Percentiles rank a stretch among this genome's conserved stretches.
Evolutionary conservation across 2,113 vertebrate species (phyloP).

Genomic region (Nansenia antarctica): DNA sequence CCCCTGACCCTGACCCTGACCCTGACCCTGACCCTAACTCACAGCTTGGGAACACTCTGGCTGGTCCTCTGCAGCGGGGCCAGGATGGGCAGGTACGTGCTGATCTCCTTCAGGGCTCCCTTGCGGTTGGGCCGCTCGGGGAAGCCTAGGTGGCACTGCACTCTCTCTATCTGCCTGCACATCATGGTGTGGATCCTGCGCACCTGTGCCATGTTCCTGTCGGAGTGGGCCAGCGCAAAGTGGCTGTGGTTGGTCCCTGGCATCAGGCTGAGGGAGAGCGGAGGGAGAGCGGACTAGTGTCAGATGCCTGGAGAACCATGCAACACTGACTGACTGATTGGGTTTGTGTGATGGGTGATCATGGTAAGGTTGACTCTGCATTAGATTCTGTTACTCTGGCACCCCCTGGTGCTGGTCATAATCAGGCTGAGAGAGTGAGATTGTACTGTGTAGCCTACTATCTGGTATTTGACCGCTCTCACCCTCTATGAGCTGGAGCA

Average conservation of each 20-base stretch:
- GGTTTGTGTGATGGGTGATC: background rate
- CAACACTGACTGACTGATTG: background rate
- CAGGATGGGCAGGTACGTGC: too few relatives aligned
- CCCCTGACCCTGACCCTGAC: too few relatives aligned
- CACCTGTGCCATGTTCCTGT: slow-evolving; percentile 43
- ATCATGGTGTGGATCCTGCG: slow-evolving; percentile 47
- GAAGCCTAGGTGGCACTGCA: slow-evolving; percentile 53
- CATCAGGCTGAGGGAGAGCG: slow-evolving; percentile 49
- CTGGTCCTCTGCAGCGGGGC: slow-evolving; percentile 47
- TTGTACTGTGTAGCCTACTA: background rate
- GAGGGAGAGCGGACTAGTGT: background rate
- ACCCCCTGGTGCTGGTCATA: slow-evolving; percentile 34
- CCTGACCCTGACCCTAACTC: slow-evolving; percentile 29
- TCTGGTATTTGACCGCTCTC: slow-evolving; percentile 12
- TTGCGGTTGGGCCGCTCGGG: background rate
- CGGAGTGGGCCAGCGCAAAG: slow-evolving; percentile 9
- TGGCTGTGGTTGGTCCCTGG: slow-evolving; percentile 35
- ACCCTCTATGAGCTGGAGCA: slow-evolving; percentile 72
- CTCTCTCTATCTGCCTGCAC: slow-evolving; percentile 59
- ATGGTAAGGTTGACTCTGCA: background rate
- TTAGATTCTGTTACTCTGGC: background rate
- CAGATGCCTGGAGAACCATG: background rate
- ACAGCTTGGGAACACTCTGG: slow-evolving; percentile 9
- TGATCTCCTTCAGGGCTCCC: background rate
- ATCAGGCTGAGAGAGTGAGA: background rate